A percentile compares a stretch with the other conserved stretches of the same genome.
Evolutionary conservation across 2,888 invertebrate genomes (phyloP).

Genomic region (Muscina levida): DNA sequence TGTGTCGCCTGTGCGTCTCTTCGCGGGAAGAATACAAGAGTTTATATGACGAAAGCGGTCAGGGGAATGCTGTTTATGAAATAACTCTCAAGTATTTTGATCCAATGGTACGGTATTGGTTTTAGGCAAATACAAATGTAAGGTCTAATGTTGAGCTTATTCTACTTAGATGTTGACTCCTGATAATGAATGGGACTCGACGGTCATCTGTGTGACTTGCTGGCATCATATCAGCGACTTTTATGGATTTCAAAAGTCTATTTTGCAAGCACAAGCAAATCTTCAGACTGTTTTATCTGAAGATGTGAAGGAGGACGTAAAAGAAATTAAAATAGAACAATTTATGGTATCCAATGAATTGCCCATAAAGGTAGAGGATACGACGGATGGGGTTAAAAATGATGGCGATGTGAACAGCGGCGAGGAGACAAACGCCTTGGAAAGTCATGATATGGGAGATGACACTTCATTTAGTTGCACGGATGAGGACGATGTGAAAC

Average conservation of each 20-base stretch:
- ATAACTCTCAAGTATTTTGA: slow-evolving; percentile 60
- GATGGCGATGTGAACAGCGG: too few species aligned
- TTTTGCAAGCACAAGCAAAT: slow-evolving; percentile 39
- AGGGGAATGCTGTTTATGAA: slow-evolving; percentile 54
- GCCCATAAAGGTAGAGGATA: not conserved
- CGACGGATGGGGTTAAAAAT: not conserved
- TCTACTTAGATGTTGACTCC: not conserved
- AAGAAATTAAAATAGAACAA: slow-evolving; percentile 50
- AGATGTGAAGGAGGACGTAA: slow-evolving; percentile 51
- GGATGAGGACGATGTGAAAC: too few species aligned
- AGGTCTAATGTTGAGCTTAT: too few species aligned
- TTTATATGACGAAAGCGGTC: slow-evolving; percentile 52
- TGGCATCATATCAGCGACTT: slow-evolving; percentile 59
- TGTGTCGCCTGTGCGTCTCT: slow-evolving; percentile 14
- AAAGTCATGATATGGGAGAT: not conserved
- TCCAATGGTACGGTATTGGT: slow-evolving; percentile 50
- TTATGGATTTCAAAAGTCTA: slow-evolving; percentile 54
- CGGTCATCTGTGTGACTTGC: slow-evolving; percentile 48
- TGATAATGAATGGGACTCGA: not conserved
- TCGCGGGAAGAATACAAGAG: slow-evolving; percentile 42
- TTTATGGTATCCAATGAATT: slow-evolving; percentile 13
- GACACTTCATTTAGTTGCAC: too few species aligned
- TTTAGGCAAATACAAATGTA: too few species aligned
- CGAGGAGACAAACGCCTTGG: too few species aligned
- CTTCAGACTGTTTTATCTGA: not conserved